A percentile compares a stretch with the other conserved stretches of the same genome.
phyloP scores from a whole-genome alignment of 2,888 invertebrate species.

The Myopa testacea region DNA sequence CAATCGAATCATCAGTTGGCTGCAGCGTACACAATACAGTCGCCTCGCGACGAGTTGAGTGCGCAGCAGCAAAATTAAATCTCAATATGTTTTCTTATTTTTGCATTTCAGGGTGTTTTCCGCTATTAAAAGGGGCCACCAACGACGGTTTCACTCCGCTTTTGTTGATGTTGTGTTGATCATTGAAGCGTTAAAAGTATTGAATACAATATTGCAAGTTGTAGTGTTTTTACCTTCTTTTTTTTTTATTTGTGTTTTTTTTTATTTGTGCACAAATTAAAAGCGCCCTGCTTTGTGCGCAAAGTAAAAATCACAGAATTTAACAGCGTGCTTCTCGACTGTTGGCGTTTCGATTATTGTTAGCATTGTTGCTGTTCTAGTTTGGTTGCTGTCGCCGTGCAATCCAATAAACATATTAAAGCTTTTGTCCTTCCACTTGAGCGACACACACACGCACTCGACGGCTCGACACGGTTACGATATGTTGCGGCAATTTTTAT shows the following conservation, averaged over 20 bases:
- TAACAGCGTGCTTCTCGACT: background rate
- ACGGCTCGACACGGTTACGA: background rate
- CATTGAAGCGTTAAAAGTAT: constrained; percentile 14
- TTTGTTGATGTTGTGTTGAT: background rate
- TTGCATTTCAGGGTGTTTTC: constrained; percentile 4
- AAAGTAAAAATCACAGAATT: background rate
- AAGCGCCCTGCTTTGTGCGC: background rate
- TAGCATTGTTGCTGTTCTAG: background rate
- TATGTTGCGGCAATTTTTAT: background rate
- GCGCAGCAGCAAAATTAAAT: constrained; percentile 12
- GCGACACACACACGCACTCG: constrained; percentile 41
- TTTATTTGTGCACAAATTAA: background rate
- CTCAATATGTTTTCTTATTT: constrained; percentile 6
- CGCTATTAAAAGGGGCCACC: constrained; percentile 9
- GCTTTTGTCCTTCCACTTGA: constrained; percentile 58
- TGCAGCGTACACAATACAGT: background rate
- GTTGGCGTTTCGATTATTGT: background rate
- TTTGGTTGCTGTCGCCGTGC: constrained; percentile 34
- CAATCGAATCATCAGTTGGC: constrained; percentile 8
- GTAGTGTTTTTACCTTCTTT: background rate
- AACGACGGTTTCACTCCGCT: background rate
- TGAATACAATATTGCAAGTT: constrained; percentile 13
- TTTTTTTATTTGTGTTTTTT: background rate
- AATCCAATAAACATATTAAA: constrained; percentile 59
- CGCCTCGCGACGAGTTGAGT: background rate